Percentiles rank a stretch among this genome's conserved stretches.
These are phyloP conservation scores for Oncorhynchus gorbuscha DNA, from an alignment of 2,113 vertebrate genomes.

Conservation along the genomic window DNA sequence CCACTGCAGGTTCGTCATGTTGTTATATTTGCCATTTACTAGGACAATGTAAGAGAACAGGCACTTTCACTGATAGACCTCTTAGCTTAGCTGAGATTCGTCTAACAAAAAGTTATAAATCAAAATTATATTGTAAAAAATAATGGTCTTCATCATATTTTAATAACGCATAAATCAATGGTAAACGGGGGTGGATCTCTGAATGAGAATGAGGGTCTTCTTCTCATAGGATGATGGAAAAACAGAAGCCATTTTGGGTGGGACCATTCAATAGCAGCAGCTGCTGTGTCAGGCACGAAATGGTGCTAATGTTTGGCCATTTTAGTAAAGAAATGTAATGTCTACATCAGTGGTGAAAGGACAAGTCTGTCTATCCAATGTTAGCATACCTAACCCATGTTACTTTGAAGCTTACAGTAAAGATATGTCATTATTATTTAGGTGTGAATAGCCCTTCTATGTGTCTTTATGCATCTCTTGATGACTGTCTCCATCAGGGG, in stretches of 20 bases:
- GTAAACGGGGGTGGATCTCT: not conserved
- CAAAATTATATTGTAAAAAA: constrained; percentile 22
- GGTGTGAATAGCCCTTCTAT: too few species aligned
- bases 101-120: constrained; percentile 30
- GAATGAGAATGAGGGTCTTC: not conserved
- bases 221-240: too few species aligned
- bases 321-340: too few species aligned
- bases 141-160: not conserved
- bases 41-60: not conserved
- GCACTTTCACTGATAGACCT: not conserved
- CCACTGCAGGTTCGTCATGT: not conserved
- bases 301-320: not conserved
- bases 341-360: not conserved
- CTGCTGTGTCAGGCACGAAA: constrained; percentile 28
- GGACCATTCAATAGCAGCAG: not conserved
- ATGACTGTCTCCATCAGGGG: not conserved
- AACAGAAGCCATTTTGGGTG: too few species aligned
- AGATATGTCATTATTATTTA: too few species aligned
- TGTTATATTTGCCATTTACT: constrained; percentile 9
- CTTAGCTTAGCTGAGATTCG: not conserved
- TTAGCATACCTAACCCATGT: not conserved
- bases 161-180: not conserved
- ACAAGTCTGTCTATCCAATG: not conserved
- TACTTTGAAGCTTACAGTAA: not conserved
- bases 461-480: too few species aligned